A percentile compares a stretch with the other conserved stretches of the same genome.
These are phyloP conservation scores for Megalopta genalis DNA, from an alignment of 1,140 invertebrate species.

Conservation along the genomic window DNA sequence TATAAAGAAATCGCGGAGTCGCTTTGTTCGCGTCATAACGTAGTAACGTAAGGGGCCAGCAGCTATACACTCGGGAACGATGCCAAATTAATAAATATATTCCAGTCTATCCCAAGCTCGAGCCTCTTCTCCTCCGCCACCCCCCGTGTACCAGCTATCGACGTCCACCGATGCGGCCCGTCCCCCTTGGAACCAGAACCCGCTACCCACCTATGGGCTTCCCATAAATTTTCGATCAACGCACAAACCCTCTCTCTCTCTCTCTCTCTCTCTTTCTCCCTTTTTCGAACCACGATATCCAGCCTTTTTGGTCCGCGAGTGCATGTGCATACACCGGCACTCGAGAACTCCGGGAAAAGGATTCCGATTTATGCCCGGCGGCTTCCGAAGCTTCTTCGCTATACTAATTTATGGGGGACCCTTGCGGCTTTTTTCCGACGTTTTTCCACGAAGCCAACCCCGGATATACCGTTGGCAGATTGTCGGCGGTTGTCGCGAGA, in stretches of 20 bases:
- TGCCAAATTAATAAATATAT: constrained; percentile 81
- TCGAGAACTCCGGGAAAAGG: background rate
- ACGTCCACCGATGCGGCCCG: constrained; percentile 29
- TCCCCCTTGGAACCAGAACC: constrained; percentile 19
- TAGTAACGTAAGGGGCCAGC: constrained; percentile 72
- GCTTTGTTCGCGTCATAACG: constrained; percentile 80
- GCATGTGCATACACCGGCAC: background rate
- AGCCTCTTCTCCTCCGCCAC: background rate
- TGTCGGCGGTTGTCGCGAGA: no score
- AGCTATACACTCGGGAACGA: constrained; percentile 73
- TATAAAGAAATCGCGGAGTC: constrained; percentile 79
- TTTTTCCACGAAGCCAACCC: background rate
- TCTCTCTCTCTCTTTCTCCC: no score
- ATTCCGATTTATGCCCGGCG: background rate
- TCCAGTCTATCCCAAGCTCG: constrained; percentile 69
- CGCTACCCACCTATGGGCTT: constrained; percentile 31
- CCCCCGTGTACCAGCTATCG: background rate
- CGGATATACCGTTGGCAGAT: no score
- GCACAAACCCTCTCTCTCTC: background rate
- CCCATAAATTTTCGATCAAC: constrained; percentile 73
- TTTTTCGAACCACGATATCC: background rate
- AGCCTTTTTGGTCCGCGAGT: no score
- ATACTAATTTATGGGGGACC: background rate
- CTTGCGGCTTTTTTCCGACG: background rate
- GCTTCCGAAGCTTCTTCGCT: constrained; percentile 3